Evolutionary conservation across 2,113 vertebrate species (phyloP), one percentile per base, ranked within the genome.

Genomic region (Leptocoma aspasia): DNA sequence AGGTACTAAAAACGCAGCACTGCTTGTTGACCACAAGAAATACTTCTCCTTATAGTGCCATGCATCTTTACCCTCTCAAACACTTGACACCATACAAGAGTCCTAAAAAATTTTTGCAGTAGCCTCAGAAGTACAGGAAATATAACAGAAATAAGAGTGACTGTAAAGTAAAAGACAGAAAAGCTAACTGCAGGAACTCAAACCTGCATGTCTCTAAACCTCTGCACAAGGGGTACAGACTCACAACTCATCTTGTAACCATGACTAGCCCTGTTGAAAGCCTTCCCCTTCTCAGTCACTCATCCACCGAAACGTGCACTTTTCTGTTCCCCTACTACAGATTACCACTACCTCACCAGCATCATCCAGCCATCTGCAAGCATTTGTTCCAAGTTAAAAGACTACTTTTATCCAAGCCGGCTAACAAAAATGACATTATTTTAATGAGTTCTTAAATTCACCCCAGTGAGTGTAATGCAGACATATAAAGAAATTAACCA

Each of bases 121-220:
- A 57, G 42, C 28, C 42, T 91, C 11, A 10, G 45, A 75, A 78
- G 31, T 37, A 79, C 41, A n/a, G 4, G n/a, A 69, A 72, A 61
- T 4, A 16, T 26, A 64, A 85, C 23, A 92, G 33, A 93, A 77
- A 39, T 30, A 50, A 69, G 64, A 82, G 17, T 9, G 8, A 23
- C 26, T 2, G 9, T 6, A 50, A n/a, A 77, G 23, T 1, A 63
- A 33, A 85, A 83, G 33, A 10, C 11, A 86, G 45, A 73, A 49
- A 80, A 95, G 11, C 15, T 44, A 80, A 61, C 3, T 44, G 35
- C 53, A 90, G 30, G 47, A 92, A 87, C 13, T 47, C 39, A 91
- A 68, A 84, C 35, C 45, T 7, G 1, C 21, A 59, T 0, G 0
- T 50, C 35, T 71, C 35, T 5, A 50, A 60, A 80, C 39, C 37